Base-by-base conservation (phyloP, 2,797 vertebrate genomes). In the Notamacropus eugenii region DNA sequence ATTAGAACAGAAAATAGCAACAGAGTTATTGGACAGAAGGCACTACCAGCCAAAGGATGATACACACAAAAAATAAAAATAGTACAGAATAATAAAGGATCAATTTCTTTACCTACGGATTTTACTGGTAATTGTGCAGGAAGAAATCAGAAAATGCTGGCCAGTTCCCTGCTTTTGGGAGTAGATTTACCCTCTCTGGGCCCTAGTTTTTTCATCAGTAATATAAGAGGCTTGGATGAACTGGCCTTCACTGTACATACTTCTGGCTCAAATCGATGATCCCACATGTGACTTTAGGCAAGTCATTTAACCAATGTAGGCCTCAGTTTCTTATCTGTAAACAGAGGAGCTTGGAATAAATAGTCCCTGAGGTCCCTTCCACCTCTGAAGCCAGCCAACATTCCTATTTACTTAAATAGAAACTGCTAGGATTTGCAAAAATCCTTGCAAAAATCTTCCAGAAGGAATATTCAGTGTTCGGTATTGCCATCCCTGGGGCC, bases 401-500 rank as follows among this genome's bases (percentile, higher is more conserved):
- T 46, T 82, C 46, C 14, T 57, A 28, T 50, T 54, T 50, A n/a
- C 55, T 94, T 67, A 9, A 93, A 40, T 10, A 59, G 55, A 93
- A 93, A 52, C 1, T 93, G 91, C 57, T 90, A 52, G 50, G 27
- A 92, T 92, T 92, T 96, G 74, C 94, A 97, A 97, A 97, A 96
- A 56, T 58, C 94, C 50, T 95, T 52, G 52, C 52, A 52, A 52
- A 52, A 95, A 97, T 95, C 95, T 95, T 93, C 97, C 96, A 96
- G 95, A 94, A 97, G 96, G 87, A 98, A 95, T 92, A 96, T 92
- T 98, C 74, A 93, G 96, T 98, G 94, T 97, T 98, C 91, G 95
- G 56, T 93, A 96, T 96, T 97, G 96, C 96, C 90, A 55, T 93
- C 91, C 96, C 98, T 97, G 96, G 98, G 98, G 97, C 97, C 95